phyloP scores from a whole-genome alignment of 2,797 vertebrate species.

The Novumbra hubbsi region DNA sequence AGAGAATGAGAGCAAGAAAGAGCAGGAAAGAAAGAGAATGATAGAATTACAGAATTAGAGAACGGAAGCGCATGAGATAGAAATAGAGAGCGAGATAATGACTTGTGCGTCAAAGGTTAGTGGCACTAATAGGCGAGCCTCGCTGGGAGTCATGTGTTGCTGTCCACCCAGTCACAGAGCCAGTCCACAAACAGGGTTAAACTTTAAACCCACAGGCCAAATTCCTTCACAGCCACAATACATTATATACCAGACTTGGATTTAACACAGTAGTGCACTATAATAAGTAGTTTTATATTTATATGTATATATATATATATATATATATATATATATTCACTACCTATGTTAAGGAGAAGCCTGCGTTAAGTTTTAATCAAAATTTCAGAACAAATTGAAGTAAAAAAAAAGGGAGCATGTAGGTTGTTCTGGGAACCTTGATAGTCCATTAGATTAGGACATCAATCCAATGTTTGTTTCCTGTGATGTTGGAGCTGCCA shows the following conservation, averaged over 20 bases:
- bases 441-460: not conserved
- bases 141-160: constrained; percentile 60
- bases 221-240: not conserved
- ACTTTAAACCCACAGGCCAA: not conserved
- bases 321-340: not conserved
- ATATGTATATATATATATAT: no score
- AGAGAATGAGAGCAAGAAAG: not conserved
- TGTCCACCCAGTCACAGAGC: constrained; percentile 31
- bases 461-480: not conserved
- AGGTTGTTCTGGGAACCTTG: not conserved
- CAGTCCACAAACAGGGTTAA: not conserved
- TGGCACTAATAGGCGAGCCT: constrained; percentile 62
- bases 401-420: no score
- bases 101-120: constrained; percentile 66
- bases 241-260: not conserved
- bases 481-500: not conserved
- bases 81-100: constrained; percentile 30
- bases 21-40: not conserved
- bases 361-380: not conserved
- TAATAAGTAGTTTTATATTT: not conserved
- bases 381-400: no score
- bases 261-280: not conserved
- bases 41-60: not conserved
- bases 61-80: not conserved
- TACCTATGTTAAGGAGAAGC: not conserved